These are phyloP conservation scores for Melanotaenia maccullochi DNA, from an alignment of 2,797 vertebrate genomes.

Conservation along the genomic window DNA sequence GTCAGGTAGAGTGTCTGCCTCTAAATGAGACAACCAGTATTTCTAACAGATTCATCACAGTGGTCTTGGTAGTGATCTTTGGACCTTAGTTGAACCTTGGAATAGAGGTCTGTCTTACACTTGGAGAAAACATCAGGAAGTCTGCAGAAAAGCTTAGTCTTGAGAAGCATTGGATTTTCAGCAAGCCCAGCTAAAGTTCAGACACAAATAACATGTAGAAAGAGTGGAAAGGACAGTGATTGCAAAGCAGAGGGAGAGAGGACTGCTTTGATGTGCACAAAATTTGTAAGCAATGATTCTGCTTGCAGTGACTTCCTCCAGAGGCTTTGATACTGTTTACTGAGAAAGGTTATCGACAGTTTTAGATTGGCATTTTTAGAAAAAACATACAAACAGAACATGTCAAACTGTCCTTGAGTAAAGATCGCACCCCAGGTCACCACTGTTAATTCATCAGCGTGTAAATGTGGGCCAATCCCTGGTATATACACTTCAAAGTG, in stretches of 20 bases:
- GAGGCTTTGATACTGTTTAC: not conserved
- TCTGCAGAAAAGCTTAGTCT: not conserved
- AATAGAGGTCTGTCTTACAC: not conserved
- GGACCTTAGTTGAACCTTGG: not conserved
- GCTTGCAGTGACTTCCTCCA: not conserved
- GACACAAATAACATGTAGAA: not conserved
- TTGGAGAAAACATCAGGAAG: not conserved
- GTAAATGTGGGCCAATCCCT: not conserved
- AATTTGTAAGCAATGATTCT: not conserved
- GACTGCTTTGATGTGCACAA: not conserved
- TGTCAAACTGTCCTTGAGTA: not conserved
- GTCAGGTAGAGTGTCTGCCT: not conserved
- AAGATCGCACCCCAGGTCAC: not conserved
- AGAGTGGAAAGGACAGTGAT: not conserved
- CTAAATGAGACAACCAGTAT: not conserved
- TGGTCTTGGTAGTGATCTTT: not conserved
- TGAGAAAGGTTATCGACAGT: not conserved
- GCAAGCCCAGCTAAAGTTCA: not conserved
- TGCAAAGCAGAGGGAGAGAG: not conserved
- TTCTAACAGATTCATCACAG: not conserved
- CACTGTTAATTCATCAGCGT: not conserved
- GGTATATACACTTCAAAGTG: not conserved
- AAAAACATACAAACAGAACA: not conserved
- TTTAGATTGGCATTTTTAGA: not conserved
- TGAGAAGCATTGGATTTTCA: not conserved